Evolutionary conservation across 2,113 vertebrate genomes (phyloP), one percentile per base, ranked within the genome.

Genomic region (Pongo pygmaeus): DNA sequence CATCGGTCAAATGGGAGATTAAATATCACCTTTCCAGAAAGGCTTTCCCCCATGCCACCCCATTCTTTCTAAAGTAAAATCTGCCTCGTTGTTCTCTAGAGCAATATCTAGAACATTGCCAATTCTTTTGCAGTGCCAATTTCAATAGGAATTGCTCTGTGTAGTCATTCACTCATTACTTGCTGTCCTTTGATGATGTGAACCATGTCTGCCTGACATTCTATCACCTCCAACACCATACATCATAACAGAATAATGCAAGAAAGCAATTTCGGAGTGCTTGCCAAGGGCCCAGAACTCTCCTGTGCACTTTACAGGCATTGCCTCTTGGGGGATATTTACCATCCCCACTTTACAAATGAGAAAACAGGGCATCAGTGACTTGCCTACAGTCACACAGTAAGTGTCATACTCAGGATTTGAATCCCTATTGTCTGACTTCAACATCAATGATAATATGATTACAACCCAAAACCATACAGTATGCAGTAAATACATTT

Each of bases 231-330:
- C 9, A 32, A 4, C 17, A 12, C 40, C 57, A 10, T 22, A 69
- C 13, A 17, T 38, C 16, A 0, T 27, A n/a, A 25, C 5, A 83
- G 48, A 80, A 81, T 4, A 13, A 25, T 16, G 35, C 0, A 0
- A 75, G 9, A 43, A 30, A 4, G 17, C 5, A 3, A 1, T 35
- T 64, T 17, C n/a, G 0, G 3, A 52, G 46, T 16, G 14, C 12
- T 50, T 0, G 6, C 30, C 52, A 3, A 2, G 7, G 64, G 30
- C 22, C 61, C 30, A 23, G 35, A 13, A 22, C 27, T 27, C 2
- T 20, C 25, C 77, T 1, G 3, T 30, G 27, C 3, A n/a, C 10
- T 6, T 50, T 14, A 18, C 6, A 12, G 20, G 17, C 70, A 23
- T 27, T 6, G 27, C 10, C 32, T 55, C 40, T 55, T 25, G 80